Evolutionary conservation across 2,888 invertebrate species (phyloP).

Genomic region (Tenthredo mesomela): DNA sequence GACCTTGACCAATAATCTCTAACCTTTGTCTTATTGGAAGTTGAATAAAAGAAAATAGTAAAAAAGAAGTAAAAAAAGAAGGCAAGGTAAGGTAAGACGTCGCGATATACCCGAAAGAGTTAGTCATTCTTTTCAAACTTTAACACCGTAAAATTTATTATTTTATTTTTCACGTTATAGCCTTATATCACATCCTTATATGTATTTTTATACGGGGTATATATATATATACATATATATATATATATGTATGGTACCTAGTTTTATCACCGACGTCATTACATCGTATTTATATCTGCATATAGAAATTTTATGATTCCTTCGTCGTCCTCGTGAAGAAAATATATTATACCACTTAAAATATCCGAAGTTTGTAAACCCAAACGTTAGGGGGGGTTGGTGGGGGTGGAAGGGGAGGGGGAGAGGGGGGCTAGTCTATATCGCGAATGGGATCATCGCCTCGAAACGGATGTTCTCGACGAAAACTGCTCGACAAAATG

Average conservation of each 20-base stretch:
- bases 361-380: conserved; percentile 32
- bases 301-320: not conserved
- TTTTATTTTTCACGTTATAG: not conserved
- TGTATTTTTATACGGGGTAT: not conserved
- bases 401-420: too few species aligned
- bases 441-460: not conserved
- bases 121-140: not conserved
- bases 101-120: not conserved
- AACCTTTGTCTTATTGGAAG: conserved; percentile 31
- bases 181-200: not conserved
- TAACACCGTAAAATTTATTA: not conserved
- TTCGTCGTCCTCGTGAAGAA: not conserved
- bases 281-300: not conserved
- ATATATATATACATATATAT: too few species aligned
- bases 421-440: not conserved
- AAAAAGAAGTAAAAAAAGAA: not conserved
- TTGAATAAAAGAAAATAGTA: not conserved
- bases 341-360: conserved; percentile 15
- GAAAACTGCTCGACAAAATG: not conserved
- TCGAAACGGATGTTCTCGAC: not conserved
- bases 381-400: not conserved
- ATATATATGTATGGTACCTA: not conserved
- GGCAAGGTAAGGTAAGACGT: not conserved
- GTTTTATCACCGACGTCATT: not conserved
- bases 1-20: conserved; percentile 34